Evolutionary conservation across 2,113 vertebrate species (phyloP).

Genomic region (Psilopsiagon aymara): DNA sequence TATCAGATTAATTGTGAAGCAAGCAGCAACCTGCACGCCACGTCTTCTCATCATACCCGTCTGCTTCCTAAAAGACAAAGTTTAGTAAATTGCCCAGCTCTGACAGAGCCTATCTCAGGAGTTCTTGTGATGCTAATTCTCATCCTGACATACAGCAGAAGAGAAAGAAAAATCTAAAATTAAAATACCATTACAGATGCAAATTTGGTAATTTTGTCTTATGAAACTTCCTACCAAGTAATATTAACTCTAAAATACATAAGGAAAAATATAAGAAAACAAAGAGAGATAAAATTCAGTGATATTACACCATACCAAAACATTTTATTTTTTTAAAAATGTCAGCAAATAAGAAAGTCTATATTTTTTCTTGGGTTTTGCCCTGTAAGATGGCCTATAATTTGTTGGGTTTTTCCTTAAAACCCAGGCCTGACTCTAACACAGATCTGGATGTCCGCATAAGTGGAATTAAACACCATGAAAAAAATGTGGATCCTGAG

Average conservation of each 20-base stretch:
- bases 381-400: not conserved
- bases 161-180: conserved; percentile 82
- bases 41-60: conserved; percentile 78
- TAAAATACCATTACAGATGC: conserved; percentile 82
- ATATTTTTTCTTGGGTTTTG: not conserved
- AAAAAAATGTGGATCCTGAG: not conserved
- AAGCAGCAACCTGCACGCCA: conserved; percentile 79
- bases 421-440: not conserved
- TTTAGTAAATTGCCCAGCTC: conserved; percentile 88
- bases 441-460: not conserved
- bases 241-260: conserved; percentile 38
- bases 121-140: conserved; percentile 79
- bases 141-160: conserved; percentile 81
- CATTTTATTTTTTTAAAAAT: not conserved
- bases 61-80: conserved; percentile 87
- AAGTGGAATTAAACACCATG: not conserved
- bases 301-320: not conserved
- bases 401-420: not conserved
- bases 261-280: not conserved
- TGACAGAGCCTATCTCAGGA: conserved; percentile 88
- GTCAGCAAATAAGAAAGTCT: not conserved
- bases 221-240: conserved; percentile 70
- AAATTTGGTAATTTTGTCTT: conserved; percentile 78
- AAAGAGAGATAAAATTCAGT: not conserved
- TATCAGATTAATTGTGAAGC: conserved; percentile 78